Conservation (phyloP, 2,113 vertebrate genomes). For the Petrocephalus microphthalmus region DNA sequence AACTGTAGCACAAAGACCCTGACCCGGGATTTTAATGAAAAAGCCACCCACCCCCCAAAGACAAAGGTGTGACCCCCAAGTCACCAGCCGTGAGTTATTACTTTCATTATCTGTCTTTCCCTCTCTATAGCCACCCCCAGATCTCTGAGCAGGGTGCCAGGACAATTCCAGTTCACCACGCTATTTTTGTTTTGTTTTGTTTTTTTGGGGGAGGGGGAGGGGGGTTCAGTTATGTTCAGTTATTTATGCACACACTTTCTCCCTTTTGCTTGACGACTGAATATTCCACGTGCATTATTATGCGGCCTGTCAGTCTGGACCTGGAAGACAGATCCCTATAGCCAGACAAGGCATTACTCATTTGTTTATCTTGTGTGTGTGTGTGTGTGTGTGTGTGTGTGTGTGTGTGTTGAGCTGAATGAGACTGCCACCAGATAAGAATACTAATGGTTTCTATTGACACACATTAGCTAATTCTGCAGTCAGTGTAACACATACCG, state of each 20-base stretch:
- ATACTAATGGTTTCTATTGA: too few species aligned
- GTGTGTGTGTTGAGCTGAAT: not conserved
- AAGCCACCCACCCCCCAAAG: too few species aligned
- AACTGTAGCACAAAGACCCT: not conserved
- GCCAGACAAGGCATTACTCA: not conserved
- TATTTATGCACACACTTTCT: not conserved
- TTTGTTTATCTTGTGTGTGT: not conserved
- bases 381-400: slow-evolving; percentile 1
- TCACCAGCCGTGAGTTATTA: not conserved
- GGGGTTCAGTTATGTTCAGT: not conserved
- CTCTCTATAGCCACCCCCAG: not conserved
- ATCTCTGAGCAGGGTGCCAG: not conserved
- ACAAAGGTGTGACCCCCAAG: not conserved
- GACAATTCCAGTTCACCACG: not conserved
- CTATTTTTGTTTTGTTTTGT: not conserved
- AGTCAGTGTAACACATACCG: too few species aligned
- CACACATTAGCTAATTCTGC: too few species aligned
- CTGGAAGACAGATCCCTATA: not conserved
- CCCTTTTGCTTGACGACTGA: not conserved
- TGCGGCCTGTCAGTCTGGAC: not conserved
- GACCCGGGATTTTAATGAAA: not conserved
- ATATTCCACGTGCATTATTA: not conserved
- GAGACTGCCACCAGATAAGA: too few species aligned
- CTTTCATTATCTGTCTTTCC: not conserved
- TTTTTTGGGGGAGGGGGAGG: not conserved